A percentile compares a stretch with the other conserved stretches of the same genome.
phyloP scores from a whole-genome alignment of 2,888 invertebrate species.

The Epirrhoe alternata region DNA sequence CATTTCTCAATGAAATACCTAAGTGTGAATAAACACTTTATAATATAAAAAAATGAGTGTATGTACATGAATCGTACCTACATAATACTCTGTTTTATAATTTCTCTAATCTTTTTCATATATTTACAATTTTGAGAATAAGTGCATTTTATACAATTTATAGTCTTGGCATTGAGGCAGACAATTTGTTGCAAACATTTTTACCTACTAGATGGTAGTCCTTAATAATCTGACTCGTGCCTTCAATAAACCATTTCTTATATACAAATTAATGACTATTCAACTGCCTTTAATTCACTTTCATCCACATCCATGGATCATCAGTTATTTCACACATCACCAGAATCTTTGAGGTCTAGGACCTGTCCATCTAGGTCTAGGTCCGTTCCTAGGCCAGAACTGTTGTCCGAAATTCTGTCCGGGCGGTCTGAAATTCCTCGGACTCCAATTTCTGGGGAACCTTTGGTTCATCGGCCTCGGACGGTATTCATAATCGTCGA shows the following conservation, averaged over 20 bases:
- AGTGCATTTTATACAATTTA: conserved; percentile 34
- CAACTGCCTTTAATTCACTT: conserved; percentile 16
- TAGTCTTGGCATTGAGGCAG: conserved; percentile 23
- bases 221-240: not conserved
- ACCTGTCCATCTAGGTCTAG: conserved; percentile 71
- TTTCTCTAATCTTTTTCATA: conserved; percentile 8
- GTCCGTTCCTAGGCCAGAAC: conserved; percentile 70
- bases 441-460: conserved; percentile 76
- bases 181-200: not conserved
- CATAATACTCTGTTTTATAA: conserved; percentile 18
- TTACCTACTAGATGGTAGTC: not conserved
- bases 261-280: conserved; percentile 24
- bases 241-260: conserved; percentile 19
- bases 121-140: conserved; percentile 37
- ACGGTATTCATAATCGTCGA: conserved; percentile 56
- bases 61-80: conserved; percentile 5
- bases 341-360: conserved; percentile 77
- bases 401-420: conserved; percentile 14
- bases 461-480: conserved; percentile 61
- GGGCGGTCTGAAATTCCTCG: conserved; percentile 64
- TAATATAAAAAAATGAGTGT: too few species aligned
- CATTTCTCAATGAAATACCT: too few species aligned
- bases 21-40: too few species aligned
- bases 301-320: not conserved
- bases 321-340: conserved; percentile 55